phyloP scores from a whole-genome alignment of 1,140 invertebrate species.

The Bombus pyrosoma region DNA sequence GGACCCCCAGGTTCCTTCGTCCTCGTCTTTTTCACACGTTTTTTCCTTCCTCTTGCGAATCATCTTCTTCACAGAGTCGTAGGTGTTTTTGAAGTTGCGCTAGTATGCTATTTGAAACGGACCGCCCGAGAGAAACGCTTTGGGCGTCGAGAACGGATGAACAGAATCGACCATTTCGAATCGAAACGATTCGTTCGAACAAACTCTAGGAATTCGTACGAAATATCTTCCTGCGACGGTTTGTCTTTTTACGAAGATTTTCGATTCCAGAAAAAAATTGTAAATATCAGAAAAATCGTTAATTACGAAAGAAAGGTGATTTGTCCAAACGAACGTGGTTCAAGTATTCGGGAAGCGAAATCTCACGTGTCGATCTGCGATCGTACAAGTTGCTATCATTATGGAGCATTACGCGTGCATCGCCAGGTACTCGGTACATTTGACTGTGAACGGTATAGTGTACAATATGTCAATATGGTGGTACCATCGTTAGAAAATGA shows the following conservation, averaged over 20 bases:
- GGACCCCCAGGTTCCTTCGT: conserved; percentile 59
- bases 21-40: neutral
- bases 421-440: conserved; percentile 38
- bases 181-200: neutral
- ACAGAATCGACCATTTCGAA: neutral
- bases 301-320: too few species aligned
- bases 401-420: neutral
- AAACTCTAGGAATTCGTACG: neutral
- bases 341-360: too few species aligned
- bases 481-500: conserved; percentile 38
- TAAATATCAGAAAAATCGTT: too few species aligned
- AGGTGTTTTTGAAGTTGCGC: neutral
- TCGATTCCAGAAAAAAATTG: neutral
- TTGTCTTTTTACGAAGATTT: neutral
- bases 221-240: neutral
- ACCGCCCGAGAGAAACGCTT: neutral
- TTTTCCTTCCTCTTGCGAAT: conserved; percentile 48
- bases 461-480: conserved; percentile 46
- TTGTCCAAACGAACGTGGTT: too few species aligned
- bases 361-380: neutral
- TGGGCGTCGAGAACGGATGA: neutral
- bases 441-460: conserved; percentile 47
- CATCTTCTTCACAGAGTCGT: conserved; percentile 3
- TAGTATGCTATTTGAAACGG: neutral
- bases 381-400: neutral